Base-by-base conservation (phyloP, 2,888 invertebrate genomes). In the Chorisops tibialis region DNA sequence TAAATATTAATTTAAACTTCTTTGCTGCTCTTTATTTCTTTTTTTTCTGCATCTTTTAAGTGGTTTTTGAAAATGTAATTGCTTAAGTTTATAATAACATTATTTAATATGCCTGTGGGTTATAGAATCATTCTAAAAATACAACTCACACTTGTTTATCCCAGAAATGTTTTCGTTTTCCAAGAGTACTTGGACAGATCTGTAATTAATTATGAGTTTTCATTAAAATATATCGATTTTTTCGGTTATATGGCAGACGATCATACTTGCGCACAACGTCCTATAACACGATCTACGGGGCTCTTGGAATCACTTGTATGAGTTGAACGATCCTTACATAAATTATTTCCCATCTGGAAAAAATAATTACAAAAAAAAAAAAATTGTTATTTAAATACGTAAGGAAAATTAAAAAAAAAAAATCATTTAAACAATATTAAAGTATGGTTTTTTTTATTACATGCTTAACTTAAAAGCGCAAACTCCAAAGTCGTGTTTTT, bases 61-160 rank as follows among this genome's bases (percentile, higher is more conserved):
- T n/a, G n/a, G n/a, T n/a, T n/a, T n/a, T n/a, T n/a, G n/a, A n/a
- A n/a, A n/a, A n/a, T n/a, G n/a, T n/a, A n/a, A n/a, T n/a, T n/a
- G n/a, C n/a, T n/a, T n/a, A n/a, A n/a, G n/a, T n/a, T n/a, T n/a
- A n/a, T n/a, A n/a, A n/a, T n/a, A n/a, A n/a, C n/a, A n/a, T n/a
- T n/a, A n/a, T n/a, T n/a, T n/a, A n/a, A n/a, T n/a, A n/a, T n/a
- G n/a, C n/a, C n/a, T n/a, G n/a, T n/a, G n/a, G n/a, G n/a, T n/a
- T n/a, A n/a, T n/a, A n/a, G n/a, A 47, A 47, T 47, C 1, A 21
- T 62, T 24, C 14, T 18, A 35, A 47, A 60, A 41, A 39, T 18
- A 54, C 12, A 47, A 60, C 66, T 66, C 64, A 68, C 68, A 68
- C 63, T 62, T 68, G 65, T 54, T 67, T 68, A 41, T 66, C 64